These are phyloP conservation scores for Dasypolia templi DNA, from an alignment of 2,888 invertebrate genomes.

Conservation along the genomic window DNA sequence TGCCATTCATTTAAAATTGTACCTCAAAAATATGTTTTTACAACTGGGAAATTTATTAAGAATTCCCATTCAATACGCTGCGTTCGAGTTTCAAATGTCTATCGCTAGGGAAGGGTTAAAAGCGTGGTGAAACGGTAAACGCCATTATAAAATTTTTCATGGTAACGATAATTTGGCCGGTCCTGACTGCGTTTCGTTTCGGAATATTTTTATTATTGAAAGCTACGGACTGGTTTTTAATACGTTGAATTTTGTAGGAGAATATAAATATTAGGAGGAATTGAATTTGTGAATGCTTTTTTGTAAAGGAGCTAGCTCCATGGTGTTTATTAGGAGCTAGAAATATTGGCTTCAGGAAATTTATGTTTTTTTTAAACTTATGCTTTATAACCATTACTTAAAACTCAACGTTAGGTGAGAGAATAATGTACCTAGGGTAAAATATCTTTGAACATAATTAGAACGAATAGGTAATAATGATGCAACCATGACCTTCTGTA, in stretches of 20 bases:
- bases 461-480: conserved; percentile 3
- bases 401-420: neutral
- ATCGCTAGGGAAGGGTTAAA: conserved; percentile 33
- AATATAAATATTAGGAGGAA: conserved; percentile 21
- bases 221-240: conserved; percentile 51
- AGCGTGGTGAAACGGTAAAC: conserved; percentile 68
- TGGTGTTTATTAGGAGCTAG: conserved; percentile 3
- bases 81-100: conserved; percentile 46
- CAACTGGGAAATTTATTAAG: conserved; percentile 49
- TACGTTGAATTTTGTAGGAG: conserved; percentile 23
- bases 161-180: conserved; percentile 68
- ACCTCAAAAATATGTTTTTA: conserved; percentile 8
- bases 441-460: neutral
- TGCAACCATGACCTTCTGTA: too few species aligned
- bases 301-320: neutral
- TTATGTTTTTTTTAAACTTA: neutral
- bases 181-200: conserved; percentile 53
- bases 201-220: conserved; percentile 61
- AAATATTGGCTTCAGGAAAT: neutral
- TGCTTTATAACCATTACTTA: neutral
- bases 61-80: conserved; percentile 46
- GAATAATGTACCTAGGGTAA: neutral
- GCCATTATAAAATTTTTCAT: conserved; percentile 68
- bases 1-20: neutral
- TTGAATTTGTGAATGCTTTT: conserved; percentile 16